These are phyloP conservation scores for Cephus pulcher DNA, from an alignment of 2,888 invertebrate species.

Conservation along the genomic window DNA sequence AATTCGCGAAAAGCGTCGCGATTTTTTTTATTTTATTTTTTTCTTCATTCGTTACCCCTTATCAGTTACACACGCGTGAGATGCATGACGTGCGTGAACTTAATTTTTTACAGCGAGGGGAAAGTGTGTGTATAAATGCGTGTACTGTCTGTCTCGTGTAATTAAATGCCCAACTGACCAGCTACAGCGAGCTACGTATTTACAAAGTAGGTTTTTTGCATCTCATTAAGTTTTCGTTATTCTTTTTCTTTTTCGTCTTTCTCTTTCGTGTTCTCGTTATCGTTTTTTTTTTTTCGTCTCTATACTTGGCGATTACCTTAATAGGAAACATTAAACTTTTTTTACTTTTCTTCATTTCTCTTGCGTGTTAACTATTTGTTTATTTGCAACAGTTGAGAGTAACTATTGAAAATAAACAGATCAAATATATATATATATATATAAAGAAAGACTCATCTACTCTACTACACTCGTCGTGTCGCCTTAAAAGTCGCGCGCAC, in stretches of 20 bases:
- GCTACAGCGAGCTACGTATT: conserved; percentile 56
- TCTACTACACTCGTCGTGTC: no score
- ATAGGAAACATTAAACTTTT: conserved; percentile 49
- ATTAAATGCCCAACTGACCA: conserved; percentile 57
- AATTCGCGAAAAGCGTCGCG: no score
- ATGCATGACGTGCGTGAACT: no score
- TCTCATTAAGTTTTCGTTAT: conserved; percentile 34
- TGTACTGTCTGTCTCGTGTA: conserved; percentile 15
- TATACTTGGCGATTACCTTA: conserved; percentile 40
- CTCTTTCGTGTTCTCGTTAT: conserved; percentile 43
- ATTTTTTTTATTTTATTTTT: conserved; percentile 1
- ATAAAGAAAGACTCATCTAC: no score
- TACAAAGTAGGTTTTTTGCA: conserved; percentile 40
- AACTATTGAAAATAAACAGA: no score
- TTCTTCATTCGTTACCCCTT: background rate
- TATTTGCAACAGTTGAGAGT: no score
- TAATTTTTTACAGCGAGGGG: conserved; percentile 25
- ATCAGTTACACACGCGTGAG: no score
- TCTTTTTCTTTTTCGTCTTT: background rate
- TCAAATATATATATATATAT: conserved; percentile 9
- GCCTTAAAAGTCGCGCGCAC: no score
- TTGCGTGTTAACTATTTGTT: no score
- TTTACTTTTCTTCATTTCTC: background rate
- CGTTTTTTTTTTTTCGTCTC: conserved; percentile 22
- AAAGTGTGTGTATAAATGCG: conserved; percentile 20